phyloP scores from a whole-genome alignment of 1,140 invertebrate genomes.

The Dinoponera quadriceps region DNA sequence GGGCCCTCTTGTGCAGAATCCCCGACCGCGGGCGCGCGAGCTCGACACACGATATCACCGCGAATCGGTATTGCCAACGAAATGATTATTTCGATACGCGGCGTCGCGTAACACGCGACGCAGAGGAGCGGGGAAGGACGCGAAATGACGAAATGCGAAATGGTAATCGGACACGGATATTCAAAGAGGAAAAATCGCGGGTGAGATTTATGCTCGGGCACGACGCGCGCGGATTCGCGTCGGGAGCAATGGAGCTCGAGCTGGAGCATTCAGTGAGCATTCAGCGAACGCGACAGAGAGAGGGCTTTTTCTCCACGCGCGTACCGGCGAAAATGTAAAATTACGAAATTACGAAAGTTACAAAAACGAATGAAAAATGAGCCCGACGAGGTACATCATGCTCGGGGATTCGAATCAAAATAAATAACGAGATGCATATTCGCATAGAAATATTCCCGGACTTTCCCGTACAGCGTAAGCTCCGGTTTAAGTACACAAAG shows the following conservation, averaged over 20 bases:
- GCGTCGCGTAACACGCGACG: neutral
- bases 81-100: slow-evolving; percentile 37
- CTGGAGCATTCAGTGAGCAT: no score
- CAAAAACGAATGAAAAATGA: no score
- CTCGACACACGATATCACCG: slow-evolving; percentile 24
- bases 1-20: slow-evolving; percentile 17
- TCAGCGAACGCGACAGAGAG: no score
- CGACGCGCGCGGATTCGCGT: neutral
- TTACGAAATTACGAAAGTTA: no score
- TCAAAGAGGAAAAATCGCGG: neutral
- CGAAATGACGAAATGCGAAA: slow-evolving; percentile 32
- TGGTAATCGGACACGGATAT: slow-evolving; percentile 16
- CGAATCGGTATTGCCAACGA: slow-evolving; percentile 36
- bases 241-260: neutral
- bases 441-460: no score
- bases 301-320: no score
- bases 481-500: neutral
- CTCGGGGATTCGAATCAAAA: no score
- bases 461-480: neutral
- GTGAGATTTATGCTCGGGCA: neutral
- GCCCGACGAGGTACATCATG: no score
- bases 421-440: no score
- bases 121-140: neutral
- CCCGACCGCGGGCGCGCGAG: neutral
- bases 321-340: no score